These are phyloP conservation scores for Uloborus diversus DNA, from an alignment of 1,140 invertebrate genomes.

Conservation along the genomic window DNA sequence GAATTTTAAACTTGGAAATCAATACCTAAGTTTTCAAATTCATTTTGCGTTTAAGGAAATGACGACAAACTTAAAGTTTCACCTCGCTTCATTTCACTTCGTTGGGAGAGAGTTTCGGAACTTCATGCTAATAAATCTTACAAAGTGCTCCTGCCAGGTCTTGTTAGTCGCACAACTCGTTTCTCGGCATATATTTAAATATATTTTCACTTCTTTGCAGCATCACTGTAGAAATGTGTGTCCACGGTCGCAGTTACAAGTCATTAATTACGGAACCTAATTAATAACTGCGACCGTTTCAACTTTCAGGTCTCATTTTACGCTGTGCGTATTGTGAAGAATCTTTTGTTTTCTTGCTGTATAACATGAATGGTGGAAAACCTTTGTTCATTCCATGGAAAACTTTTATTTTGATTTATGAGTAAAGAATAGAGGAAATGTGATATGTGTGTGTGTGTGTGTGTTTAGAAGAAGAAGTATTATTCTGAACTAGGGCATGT, in stretches of 20 bases:
- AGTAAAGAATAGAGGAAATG: not conserved
- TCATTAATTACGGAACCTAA: conserved; percentile 27
- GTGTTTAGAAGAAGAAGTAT: conserved; percentile 2
- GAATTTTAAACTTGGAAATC: no score
- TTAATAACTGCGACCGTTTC: conserved; percentile 24
- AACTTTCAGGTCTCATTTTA: not conserved
- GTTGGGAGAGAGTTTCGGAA: not conserved
- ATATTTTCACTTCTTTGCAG: conserved; percentile 33
- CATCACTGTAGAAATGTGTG: no score
- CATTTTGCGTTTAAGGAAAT: no score
- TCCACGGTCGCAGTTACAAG: not conserved
- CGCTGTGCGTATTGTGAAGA: not conserved
- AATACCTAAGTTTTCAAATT: no score
- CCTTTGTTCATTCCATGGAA: not conserved
- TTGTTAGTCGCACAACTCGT: conserved; percentile 13
- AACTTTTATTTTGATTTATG: not conserved
- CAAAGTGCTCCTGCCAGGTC: conserved; percentile 7
- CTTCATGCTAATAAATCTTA: conserved; percentile 25
- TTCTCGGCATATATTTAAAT: conserved; percentile 24
- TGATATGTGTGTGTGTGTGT: not conserved
- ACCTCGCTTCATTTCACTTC: not conserved
- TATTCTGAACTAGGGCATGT: no score
- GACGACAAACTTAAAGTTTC: no score
- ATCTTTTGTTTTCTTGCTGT: conserved; percentile 1
- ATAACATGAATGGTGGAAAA: conserved; percentile 6